A percentile compares a stretch with the other conserved stretches of the same genome.
phyloP scores from a whole-genome alignment of 2,113 vertebrate species.

The Burhinus bistriatus region DNA sequence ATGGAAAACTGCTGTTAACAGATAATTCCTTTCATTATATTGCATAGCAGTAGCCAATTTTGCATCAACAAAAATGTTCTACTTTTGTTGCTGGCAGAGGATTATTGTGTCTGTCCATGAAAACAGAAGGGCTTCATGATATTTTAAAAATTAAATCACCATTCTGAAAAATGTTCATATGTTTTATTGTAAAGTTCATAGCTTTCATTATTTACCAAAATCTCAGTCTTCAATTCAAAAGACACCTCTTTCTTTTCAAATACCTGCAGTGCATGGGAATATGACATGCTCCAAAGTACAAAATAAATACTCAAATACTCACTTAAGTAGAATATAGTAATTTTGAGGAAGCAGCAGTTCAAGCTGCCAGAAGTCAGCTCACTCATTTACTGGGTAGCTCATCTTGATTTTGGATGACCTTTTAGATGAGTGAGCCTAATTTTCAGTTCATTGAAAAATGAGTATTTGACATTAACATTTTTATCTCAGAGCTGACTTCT shows the following conservation, averaged over 20 bases:
- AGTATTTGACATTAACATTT: background rate
- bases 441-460: background rate
- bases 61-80: background rate
- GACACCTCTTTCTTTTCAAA: background rate
- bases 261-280: background rate
- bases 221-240: background rate
- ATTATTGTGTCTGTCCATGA: background rate
- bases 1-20: background rate
- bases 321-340: background rate
- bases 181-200: background rate
- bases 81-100: background rate
- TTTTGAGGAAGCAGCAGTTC: background rate
- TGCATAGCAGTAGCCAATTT: background rate
- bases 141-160: background rate
- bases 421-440: background rate
- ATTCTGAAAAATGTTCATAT: background rate
- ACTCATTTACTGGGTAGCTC: background rate
- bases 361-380: background rate
- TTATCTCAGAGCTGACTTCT: background rate
- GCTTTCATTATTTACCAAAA: background rate
- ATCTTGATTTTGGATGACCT: background rate
- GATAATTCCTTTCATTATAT: background rate
- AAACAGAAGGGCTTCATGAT: background rate
- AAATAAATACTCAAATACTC: background rate
- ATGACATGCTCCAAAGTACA: background rate